Evolutionary conservation across 2,797 vertebrate species (phyloP).

Genomic region (Catamblyrhynchus diadema): DNA sequence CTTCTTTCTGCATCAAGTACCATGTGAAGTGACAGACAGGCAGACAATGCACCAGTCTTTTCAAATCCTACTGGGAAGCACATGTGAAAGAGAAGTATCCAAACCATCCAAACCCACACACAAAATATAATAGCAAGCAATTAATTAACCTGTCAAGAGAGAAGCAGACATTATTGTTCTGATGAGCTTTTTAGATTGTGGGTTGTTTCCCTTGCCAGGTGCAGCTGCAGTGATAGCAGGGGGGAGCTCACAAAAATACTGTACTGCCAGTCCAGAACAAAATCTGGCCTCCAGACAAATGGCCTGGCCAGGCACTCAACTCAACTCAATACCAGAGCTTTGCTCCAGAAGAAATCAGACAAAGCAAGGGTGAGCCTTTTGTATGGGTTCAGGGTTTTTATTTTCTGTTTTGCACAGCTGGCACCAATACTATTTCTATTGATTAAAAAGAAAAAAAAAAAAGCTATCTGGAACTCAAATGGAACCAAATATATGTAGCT

Average conservation of each 20-base stretch:
- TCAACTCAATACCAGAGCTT: background rate
- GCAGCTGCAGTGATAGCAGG: background rate
- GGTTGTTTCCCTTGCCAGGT: slow-evolving; percentile 6
- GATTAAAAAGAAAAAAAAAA: background rate
- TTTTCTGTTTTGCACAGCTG: background rate
- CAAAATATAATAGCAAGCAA: slow-evolving; percentile 15
- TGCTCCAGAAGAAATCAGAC: background rate
- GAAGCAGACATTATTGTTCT: slow-evolving; percentile 16
- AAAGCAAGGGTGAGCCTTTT: background rate
- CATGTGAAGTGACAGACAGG: slow-evolving; percentile 30
- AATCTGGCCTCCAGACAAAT: slow-evolving; percentile 10
- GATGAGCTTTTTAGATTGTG: slow-evolving; percentile 22
- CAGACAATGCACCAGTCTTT: slow-evolving; percentile 43
- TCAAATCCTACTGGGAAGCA: background rate
- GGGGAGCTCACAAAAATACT: background rate
- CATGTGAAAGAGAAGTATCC: slow-evolving; percentile 6
- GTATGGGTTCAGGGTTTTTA: background rate
- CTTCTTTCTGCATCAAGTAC: background rate
- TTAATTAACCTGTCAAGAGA: slow-evolving; percentile 56
- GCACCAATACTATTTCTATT: background rate
- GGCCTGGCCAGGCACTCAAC: background rate
- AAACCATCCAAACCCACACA: slow-evolving; percentile 34
- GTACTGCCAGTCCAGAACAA: background rate
- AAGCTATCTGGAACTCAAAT: background rate
- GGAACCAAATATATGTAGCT: background rate